These are phyloP conservation scores for Lacanobia oleracea DNA, from an alignment of 2,888 invertebrate species.

Conservation along the genomic window DNA sequence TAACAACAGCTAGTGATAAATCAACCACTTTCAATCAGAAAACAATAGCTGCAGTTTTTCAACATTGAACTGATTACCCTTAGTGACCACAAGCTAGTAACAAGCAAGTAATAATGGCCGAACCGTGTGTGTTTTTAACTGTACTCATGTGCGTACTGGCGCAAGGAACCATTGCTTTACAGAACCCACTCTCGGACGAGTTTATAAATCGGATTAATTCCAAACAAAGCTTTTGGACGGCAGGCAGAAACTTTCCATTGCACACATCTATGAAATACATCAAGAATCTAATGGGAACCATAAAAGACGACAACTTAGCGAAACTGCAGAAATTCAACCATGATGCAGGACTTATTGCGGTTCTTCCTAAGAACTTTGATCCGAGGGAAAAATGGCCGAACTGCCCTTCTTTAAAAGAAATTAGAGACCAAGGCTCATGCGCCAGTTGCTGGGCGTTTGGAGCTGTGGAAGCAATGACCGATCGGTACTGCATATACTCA, in stretches of 20 bases:
- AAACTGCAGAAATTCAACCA: slow-evolving; percentile 83
- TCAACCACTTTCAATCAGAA: slow-evolving; percentile 3
- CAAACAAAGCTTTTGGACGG: slow-evolving; percentile 94
- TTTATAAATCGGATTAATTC: slow-evolving; percentile 93
- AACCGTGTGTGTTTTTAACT: slow-evolving; percentile 67
- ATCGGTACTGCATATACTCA: slow-evolving; percentile 87
- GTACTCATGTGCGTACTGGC: slow-evolving; percentile 73
- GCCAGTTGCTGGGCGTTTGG: slow-evolving; percentile 99
- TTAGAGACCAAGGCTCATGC: slow-evolving; percentile 96
- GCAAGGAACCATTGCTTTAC: slow-evolving; percentile 64
- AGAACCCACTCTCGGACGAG: slow-evolving; percentile 92
- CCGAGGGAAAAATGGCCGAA: slow-evolving; percentile 95
- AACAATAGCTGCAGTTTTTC: not conserved
- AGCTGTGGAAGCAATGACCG: slow-evolving; percentile 97
- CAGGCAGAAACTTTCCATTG: slow-evolving; percentile 94
- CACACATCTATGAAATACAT: slow-evolving; percentile 91
- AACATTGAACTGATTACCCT: too few relatives aligned
- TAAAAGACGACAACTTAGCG: slow-evolving; percentile 89
- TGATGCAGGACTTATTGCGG: slow-evolving; percentile 77
- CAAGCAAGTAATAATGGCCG: slow-evolving; percentile 75
- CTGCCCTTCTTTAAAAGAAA: slow-evolving; percentile 95
- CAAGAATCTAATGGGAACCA: slow-evolving; percentile 93
- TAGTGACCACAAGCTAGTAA: too few relatives aligned
- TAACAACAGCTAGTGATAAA: not conserved
- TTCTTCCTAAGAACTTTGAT: slow-evolving; percentile 95